phyloP scores from a whole-genome alignment of 2,797 vertebrate genomes.

The Capromys pilorides region DNA sequence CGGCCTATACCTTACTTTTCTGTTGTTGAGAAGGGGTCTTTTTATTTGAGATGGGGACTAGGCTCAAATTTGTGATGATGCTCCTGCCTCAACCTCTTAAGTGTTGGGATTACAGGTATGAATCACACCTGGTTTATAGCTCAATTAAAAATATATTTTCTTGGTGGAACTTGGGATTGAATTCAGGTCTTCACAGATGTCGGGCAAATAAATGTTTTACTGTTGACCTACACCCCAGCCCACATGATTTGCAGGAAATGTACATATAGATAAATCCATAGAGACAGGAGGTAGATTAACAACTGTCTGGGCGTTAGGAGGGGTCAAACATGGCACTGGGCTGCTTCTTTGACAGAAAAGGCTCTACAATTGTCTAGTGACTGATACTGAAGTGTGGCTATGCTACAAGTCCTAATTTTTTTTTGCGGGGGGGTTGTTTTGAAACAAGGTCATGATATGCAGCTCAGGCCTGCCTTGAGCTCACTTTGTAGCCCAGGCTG shows the following conservation, averaged over 20 bases:
- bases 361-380: background rate
- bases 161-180: background rate
- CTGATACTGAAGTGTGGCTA: no score
- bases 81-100: background rate
- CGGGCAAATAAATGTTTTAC: background rate
- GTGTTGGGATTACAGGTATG: background rate
- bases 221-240: background rate
- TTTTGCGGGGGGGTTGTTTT: no score
- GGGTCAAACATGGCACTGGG: fast-evolving
- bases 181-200: background rate
- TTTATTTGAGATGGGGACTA: background rate
- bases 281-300: background rate
- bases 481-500: no score
- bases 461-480: no score
- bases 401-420: background rate
- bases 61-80: background rate
- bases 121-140: background rate
- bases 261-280: background rate
- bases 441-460: no score
- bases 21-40: background rate
- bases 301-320: no score
- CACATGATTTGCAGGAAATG: background rate
- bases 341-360: background rate
- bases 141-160: background rate
- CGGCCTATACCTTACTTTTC: no score